Evolutionary conservation across 1,140 invertebrate genomes (phyloP), one percentile per base, ranked within the genome.

Genomic region (Nixonia krombeini): DNA sequence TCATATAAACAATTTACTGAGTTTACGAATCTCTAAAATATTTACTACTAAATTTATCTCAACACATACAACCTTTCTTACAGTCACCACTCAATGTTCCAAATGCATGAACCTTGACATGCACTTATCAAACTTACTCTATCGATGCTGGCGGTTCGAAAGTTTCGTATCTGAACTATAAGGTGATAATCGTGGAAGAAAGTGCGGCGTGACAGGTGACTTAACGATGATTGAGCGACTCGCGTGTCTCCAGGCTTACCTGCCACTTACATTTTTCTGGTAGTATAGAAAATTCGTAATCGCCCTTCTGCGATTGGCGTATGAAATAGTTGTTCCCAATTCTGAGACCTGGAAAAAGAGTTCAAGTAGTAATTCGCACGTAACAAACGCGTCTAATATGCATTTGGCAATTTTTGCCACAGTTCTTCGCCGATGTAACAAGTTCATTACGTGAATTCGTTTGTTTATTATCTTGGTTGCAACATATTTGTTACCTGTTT

Each of bases 161-260:
- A 66, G 63, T 66, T 66, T 55, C 41, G 47, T 64, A 64, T 64
- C 53, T 66, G 44, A 66, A 59, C 46, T 45, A 40, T 33, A 40
- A 38, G 56, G 50, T 59, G 63, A 59, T 66, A 66, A 66, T 66
- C 55, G 46, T 38, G 51, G 56, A 66, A 59, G 56, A 66, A 66
- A 66, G 51, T 59, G 12, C 56, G 46, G 49, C 56, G 41, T 59
- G 63, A 66, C 63, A 66, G 56, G 37, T 59, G 61, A 72, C 57
- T 72, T 74, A 72, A 75, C 67, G 67, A 75, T 75, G 59, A 74
- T 72, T 64, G 70, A 70, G 62, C 61, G 66, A 72, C 64, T 70
- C 47, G 70, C 73, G 66, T 75, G 70, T 66, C 53, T 53, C 55
- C 50, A 25, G 9, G 25, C 50, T 42, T 35, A 58, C 62, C 49